Evolutionary conservation across 2,888 invertebrate species (phyloP), one percentile per base, ranked within the genome.

Genomic region (Papilio elwesi): DNA sequence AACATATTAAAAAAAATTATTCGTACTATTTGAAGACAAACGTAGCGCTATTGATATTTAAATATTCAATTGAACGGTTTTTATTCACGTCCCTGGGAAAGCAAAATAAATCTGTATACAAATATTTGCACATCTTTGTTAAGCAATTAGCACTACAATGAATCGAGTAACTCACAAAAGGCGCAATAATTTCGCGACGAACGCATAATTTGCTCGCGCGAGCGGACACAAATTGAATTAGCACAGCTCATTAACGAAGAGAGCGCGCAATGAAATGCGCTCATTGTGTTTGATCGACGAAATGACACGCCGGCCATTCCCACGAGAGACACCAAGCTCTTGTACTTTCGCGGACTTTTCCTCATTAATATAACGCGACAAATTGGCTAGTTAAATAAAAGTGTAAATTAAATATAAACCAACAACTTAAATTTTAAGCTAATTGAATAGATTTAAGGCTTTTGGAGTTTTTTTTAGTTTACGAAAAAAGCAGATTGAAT

Each of bases 51-150:
- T 57, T 57, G 57, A 43, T 43, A 43, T 43, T 43, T 15, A 62
- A 43, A 62, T 43, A 62, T 62, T 62, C n/a, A 49, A 12, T 26
- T 12, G 16, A 36, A 62, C 55, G 55, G 16, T 12, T 49, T 38
- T 53, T 13, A 16, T 47, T 47, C 55, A 12, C 64, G 64, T 48
- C 70, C 47, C 64, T 65, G 70, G 70, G 70, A 70, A 70, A 53
- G 70, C 38, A 48, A 70, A 57, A 38, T 38, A 48, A 70, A 65
- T 49, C 12, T 6, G 55, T 10, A 38, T 36, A 65, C 55, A 70
- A 65, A 70, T 70, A 65, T 70, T 70, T 70, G 70, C 70, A 70
- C 70, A 65, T 52, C 43, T 64, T 65, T 65, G 70, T 70, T 48
- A n/a, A 65, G 65, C 70, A 57, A 70, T 70, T 70, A 70, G 65